Evolutionary conservation across 2,113 vertebrate species (phyloP).

Genomic region (Rhinopithecus roxellana): DNA sequence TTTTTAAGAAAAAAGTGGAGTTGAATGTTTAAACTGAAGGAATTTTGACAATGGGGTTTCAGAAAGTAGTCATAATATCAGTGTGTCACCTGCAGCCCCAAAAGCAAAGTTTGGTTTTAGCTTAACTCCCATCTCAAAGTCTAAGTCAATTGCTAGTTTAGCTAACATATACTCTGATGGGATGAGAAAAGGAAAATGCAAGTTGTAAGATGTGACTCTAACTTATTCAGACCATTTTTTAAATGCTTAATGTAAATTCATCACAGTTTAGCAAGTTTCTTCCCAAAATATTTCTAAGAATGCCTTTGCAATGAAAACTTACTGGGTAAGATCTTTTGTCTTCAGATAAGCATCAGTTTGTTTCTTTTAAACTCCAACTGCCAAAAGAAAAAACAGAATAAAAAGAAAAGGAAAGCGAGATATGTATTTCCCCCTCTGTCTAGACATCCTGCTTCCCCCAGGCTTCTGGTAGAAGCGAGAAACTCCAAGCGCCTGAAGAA

Average conservation of each 20-base stretch:
- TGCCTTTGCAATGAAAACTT: background rate
- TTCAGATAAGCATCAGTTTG: background rate
- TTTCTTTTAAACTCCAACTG: background rate
- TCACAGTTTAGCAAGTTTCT: background rate
- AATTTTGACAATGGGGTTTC: background rate
- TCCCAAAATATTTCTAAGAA: background rate
- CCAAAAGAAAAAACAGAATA: background rate
- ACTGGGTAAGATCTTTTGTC: background rate
- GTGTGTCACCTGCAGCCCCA: accelerated
- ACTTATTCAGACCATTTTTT: background rate
- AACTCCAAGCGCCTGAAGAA: background rate
- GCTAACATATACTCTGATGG: background rate
- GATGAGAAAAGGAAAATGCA: background rate
- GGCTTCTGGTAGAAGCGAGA: background rate
- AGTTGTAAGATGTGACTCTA: background rate
- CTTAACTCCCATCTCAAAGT: background rate
- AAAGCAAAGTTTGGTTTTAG: background rate
- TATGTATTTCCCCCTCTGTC: background rate
- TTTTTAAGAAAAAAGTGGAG: background rate
- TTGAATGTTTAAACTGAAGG: background rate
- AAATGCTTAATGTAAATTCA: background rate
- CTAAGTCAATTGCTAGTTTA: background rate
- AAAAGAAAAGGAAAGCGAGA: background rate
- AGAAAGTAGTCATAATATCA: background rate
- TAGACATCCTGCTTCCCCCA: background rate